These are phyloP conservation scores for Tragelaphus imberbis DNA, from an alignment of 2,113 vertebrate genomes.

Conservation along the genomic window DNA sequence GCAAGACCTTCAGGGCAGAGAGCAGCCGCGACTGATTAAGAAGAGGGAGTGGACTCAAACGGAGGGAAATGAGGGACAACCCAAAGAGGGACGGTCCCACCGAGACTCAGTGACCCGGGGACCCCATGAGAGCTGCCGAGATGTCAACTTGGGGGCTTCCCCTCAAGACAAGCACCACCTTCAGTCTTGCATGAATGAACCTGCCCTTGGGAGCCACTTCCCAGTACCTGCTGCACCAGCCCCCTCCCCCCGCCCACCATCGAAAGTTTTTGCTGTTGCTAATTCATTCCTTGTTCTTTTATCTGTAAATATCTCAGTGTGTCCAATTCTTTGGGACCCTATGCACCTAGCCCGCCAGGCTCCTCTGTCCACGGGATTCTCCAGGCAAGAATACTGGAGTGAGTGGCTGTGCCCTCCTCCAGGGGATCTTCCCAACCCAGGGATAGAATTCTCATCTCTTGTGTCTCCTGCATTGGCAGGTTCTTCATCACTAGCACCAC, in stretches of 20 bases:
- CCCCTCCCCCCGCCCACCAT: too few species aligned
- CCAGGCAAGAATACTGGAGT: background rate
- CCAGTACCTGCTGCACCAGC: background rate
- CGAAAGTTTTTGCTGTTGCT: background rate
- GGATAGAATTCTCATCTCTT: background rate
- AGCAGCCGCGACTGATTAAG: background rate
- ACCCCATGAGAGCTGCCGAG: background rate
- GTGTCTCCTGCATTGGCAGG: background rate
- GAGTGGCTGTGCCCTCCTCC: background rate
- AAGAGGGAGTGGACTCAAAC: background rate
- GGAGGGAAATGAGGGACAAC: fast-evolving
- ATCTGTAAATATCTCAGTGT: background rate
- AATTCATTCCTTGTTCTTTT: background rate
- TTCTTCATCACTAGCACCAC: background rate
- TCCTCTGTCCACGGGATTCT: background rate
- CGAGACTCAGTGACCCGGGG: background rate
- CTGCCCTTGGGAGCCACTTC: background rate
- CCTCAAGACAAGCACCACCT: background rate
- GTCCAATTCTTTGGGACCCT: background rate
- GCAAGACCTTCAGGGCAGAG: background rate
- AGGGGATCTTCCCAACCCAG: background rate
- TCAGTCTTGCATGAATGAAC: background rate
- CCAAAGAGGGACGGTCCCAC: background rate
- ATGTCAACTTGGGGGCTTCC: background rate
- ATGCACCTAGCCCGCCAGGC: background rate